These are phyloP conservation scores for Epizoanthus ramosus DNA, from an alignment of 92 coral and sea anemone species.

Conservation along the genomic window DNA sequence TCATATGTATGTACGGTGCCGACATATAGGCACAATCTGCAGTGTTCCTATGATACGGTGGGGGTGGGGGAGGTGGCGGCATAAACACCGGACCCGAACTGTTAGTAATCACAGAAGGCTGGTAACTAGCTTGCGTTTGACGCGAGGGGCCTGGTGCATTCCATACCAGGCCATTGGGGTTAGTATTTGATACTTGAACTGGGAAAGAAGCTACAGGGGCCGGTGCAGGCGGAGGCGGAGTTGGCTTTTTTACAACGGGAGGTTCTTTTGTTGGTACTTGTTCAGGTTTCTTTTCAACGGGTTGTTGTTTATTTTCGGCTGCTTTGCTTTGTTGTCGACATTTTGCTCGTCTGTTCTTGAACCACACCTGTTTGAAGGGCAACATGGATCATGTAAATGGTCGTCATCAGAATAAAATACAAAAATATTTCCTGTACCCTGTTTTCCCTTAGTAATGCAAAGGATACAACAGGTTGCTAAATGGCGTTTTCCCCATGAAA, in stretches of 20 bases:
- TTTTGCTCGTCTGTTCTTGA: constrained; percentile 96
- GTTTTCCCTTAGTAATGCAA: no score
- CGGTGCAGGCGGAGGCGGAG: not conserved
- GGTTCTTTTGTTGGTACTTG: constrained; percentile 49
- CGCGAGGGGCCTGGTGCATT: constrained; percentile 60
- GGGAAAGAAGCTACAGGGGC: not conserved
- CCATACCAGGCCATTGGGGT: constrained; percentile 69
- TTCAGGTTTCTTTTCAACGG: constrained; percentile 74
- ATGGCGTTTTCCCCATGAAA: no score
- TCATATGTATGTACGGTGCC: constrained; percentile 82
- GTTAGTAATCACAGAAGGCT: constrained; percentile 83
- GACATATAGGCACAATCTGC: constrained; percentile 88
- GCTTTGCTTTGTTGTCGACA: constrained; percentile 93
- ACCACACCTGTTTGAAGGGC: constrained; percentile 79
- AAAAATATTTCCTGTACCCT: no score
- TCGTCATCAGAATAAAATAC: no score
- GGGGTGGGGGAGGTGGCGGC: constrained; percentile 86
- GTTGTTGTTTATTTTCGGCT: constrained; percentile 74
- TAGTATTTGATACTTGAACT: constrained; percentile 38
- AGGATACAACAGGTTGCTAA: no score
- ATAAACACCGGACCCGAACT: constrained; percentile 90
- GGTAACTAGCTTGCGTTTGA: constrained; percentile 58
- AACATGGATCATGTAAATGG: not conserved
- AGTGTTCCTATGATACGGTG: constrained; percentile 69
- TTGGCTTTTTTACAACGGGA: constrained; percentile 10